Evolutionary conservation across 2,888 invertebrate species (phyloP).

Genomic region (Hemistola chrysoprasaria): DNA sequence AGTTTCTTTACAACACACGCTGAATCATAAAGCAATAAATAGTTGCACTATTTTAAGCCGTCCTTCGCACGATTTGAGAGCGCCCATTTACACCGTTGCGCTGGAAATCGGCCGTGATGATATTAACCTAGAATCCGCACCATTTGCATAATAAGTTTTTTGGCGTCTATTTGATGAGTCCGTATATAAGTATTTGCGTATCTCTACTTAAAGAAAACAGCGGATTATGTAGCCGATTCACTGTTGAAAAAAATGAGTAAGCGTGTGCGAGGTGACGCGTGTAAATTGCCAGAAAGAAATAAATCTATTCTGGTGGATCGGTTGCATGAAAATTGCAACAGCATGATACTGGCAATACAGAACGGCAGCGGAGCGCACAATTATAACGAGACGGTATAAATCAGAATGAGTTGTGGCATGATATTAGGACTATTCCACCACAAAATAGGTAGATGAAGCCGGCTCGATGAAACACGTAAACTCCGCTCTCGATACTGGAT

Average conservation of each 20-base stretch:
- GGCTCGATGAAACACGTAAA: conserved; percentile 63
- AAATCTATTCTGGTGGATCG: conserved; percentile 73
- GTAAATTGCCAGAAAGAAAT: conserved; percentile 74
- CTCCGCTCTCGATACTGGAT: conserved; percentile 42
- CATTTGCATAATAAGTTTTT: conserved; percentile 53
- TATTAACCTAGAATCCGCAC: conserved; percentile 57
- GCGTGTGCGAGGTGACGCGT: conserved; percentile 57
- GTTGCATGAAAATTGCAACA: conserved; percentile 79
- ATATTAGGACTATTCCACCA: conserved; percentile 77
- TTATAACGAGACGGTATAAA: conserved; percentile 81
- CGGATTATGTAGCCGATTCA: conserved; percentile 43
- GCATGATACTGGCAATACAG: conserved; percentile 56
- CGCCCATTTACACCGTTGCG: conserved; percentile 62
- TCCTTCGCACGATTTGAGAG: conserved; percentile 71
- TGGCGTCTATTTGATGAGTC: conserved; percentile 37
- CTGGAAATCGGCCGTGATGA: conserved; percentile 61
- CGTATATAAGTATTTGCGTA: conserved; percentile 39
- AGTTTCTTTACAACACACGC: conserved; percentile 49
- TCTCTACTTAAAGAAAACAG: no score
- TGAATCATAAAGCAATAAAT: conserved; percentile 68
- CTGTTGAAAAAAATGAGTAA: conserved; percentile 64
- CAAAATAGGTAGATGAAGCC: conserved; percentile 68
- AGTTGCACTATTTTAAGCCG: conserved; percentile 70
- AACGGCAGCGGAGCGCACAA: conserved; percentile 76
- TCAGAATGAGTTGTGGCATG: conserved; percentile 81